Base-by-base conservation (phyloP, 2,888 invertebrate species). In the Drosophila kambysellisi region DNA sequence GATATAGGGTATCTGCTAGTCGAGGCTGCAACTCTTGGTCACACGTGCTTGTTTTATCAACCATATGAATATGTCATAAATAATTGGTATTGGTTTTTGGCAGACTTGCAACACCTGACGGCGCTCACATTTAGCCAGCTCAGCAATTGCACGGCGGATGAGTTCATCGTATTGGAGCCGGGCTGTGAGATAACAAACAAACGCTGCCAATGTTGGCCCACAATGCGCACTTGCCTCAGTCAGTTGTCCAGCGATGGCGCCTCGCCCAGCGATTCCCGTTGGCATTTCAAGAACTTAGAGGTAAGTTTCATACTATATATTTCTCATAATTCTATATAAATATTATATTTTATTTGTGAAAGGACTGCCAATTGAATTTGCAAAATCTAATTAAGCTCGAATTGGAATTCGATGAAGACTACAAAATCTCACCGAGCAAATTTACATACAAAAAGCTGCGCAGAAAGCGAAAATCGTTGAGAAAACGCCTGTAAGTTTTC, bases 351-450 rank as follows among this genome's bases (percentile, higher is more conserved):
- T 20, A n/a, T n/a, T 15, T 29, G 3, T 73, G 4, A 15, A 57
- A 93, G 93, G 93, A 93, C 81, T 93, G 93, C 91, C 93, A 93
- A 85, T 88, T 93, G 70, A 93, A 93, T 89, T 92, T 93, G 90
- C 92, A 92, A 90, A 93, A 93, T 91, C 85, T 93, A 74, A 91
- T 93, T 72, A 91, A 93, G 91, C 90, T 92, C 74, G 93, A 93
- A 91, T 90, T 92, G 91, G 93, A 93, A 84, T 93, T 93, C 86
- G 93, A 93, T 83, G 93, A 93, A 88, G 93, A 93, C 89, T 93
- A 93, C 66, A 93, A 92, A 91, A 90, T 92, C 84, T 91, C 93
- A 83, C 92, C 93, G 87, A 92, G 91, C 87, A 92, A 91, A 82
- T 93, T 93, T 73, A 89, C 92, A 79, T 93, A 93, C 77, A 92